phyloP scores from a whole-genome alignment of 2,113 vertebrate species.

The Numida meleagris region DNA sequence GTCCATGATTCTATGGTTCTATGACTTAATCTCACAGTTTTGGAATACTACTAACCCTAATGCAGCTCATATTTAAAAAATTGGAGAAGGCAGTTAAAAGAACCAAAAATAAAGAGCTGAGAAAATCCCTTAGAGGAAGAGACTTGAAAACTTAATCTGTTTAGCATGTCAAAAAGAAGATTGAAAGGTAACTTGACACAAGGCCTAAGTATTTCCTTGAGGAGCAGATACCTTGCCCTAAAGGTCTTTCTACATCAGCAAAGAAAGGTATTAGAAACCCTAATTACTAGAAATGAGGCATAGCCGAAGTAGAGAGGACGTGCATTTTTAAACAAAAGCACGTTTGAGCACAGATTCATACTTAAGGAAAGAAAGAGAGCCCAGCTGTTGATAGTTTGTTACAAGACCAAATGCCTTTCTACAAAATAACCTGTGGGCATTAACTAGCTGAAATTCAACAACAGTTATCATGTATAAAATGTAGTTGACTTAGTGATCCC shows the following conservation, averaged over 20 bases:
- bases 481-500: background rate
- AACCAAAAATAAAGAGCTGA: background rate
- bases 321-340: background rate
- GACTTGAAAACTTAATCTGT: constrained; percentile 39
- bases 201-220: constrained; percentile 3
- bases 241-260: background rate
- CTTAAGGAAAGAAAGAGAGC: background rate
- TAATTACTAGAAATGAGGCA: background rate
- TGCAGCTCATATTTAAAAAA: background rate
- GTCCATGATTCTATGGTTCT: no score
- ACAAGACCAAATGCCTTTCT: background rate
- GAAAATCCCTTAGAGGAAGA: constrained; percentile 37
- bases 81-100: constrained; percentile 8
- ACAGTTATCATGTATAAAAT: background rate
- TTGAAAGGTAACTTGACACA: constrained; percentile 10
- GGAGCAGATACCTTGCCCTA: background rate
- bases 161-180: constrained; percentile 47
- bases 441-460: background rate
- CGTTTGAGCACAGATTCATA: background rate
- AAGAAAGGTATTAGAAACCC: constrained; percentile 21
- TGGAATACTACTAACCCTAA: background rate
- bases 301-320: background rate
- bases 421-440: background rate
- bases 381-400: background rate
- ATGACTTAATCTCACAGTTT: background rate